Percentiles rank a stretch among this genome's conserved stretches.
Conservation (phyloP, 2,113 vertebrate genomes). For the Tetrax tetrax region DNA sequence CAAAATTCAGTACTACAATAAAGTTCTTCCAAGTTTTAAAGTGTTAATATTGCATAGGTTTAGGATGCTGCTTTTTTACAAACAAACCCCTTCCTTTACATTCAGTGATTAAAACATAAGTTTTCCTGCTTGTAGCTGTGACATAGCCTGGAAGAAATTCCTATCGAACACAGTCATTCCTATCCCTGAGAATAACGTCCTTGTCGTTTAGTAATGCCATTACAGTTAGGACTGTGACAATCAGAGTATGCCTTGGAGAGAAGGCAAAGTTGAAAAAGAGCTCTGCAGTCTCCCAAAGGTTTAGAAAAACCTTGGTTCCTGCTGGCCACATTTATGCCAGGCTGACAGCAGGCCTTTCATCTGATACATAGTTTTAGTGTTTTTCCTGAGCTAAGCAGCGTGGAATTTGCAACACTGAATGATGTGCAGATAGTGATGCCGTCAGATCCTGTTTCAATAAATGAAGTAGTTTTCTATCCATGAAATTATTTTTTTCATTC, state of each 20-base stretch:
- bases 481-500: neutral
- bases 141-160: neutral
- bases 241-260: neutral
- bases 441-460: neutral
- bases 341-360: neutral
- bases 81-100: neutral
- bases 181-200: neutral
- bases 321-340: neutral
- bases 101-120: neutral
- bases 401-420: neutral
- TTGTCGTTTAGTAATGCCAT: neutral
- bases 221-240: neutral
- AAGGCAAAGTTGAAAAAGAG: neutral
- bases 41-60: neutral
- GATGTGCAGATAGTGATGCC: neutral
- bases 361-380: neutral
- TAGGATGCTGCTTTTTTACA: neutral
- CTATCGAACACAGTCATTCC: neutral
- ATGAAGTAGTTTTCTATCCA: neutral
- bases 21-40: neutral
- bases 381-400: neutral
- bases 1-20: neutral
- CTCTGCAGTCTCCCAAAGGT: neutral
- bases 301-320: neutral
- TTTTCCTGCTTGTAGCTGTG: neutral